Conservation (phyloP, 2,797 vertebrate genomes). For the Epinephelus malabaricus region DNA sequence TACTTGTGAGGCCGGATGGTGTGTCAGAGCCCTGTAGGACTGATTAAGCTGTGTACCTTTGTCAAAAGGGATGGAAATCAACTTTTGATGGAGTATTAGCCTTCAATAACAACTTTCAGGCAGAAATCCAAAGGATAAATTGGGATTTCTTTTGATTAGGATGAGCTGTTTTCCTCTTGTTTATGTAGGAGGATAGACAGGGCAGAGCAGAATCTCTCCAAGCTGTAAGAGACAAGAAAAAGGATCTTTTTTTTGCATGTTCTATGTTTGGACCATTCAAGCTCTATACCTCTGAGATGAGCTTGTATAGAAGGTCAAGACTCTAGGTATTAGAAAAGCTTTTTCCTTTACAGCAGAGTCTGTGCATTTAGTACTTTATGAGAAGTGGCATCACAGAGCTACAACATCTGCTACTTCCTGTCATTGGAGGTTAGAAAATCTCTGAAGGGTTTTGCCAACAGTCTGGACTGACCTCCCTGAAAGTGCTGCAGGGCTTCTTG, state of each 20-base stretch:
- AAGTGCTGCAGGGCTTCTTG: slow-evolving; percentile 33
- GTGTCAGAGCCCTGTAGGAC: neutral
- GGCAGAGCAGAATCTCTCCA: slow-evolving; percentile 1
- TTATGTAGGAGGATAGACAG: neutral
- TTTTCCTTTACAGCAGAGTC: neutral
- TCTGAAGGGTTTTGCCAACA: slow-evolving; percentile 16
- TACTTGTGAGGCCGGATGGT: neutral
- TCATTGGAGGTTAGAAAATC: slow-evolving; percentile 32
- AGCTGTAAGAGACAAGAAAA: neutral
- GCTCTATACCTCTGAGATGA: slow-evolving; percentile 1
- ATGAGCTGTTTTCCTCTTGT: neutral
- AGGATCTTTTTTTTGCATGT: neutral
- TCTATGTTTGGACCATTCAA: neutral
- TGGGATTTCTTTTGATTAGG: neutral
- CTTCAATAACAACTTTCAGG: neutral
- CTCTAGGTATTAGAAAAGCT: neutral
- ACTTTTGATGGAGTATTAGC: neutral
- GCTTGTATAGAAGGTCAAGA: neutral
- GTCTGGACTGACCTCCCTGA: slow-evolving; percentile 8
- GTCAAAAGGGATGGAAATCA: neutral
- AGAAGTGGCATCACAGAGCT: slow-evolving; percentile 15
- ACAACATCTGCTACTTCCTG: slow-evolving; percentile 26
- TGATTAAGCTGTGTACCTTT: neutral
- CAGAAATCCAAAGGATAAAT: slow-evolving; percentile 9
- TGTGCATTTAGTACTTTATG: slow-evolving; percentile 12